Conservation (phyloP, 2,113 vertebrate genomes). For the Oplegnathus fasciatus region DNA sequence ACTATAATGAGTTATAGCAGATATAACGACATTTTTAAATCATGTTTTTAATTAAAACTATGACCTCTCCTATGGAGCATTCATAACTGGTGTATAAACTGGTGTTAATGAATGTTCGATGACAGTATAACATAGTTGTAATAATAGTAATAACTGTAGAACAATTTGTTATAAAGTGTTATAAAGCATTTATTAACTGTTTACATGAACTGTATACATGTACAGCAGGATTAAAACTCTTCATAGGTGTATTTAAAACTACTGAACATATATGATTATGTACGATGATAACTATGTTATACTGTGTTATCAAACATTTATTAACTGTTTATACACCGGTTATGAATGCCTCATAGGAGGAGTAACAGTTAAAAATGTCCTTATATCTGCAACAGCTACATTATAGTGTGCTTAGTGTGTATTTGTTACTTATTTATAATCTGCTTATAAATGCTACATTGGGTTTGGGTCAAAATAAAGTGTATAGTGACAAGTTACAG, state of each 20-base stretch:
- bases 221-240: not conserved
- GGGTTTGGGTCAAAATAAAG: not conserved
- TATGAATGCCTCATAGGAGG: not conserved
- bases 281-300: not conserved
- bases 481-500: not conserved
- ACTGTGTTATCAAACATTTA: not conserved
- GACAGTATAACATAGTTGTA: not conserved
- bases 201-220: constrained; percentile 11
- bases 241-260: not conserved
- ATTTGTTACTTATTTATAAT: constrained; percentile 7
- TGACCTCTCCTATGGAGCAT: not conserved
- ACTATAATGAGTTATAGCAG: constrained; percentile 16
- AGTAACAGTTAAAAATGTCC: not conserved
- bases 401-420: not conserved
- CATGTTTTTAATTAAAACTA: not conserved
- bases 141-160: not conserved
- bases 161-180: not conserved
- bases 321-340: not conserved
- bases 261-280: not conserved
- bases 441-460: constrained; percentile 1
- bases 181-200: not conserved
- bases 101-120: constrained; percentile 5
- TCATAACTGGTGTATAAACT: not conserved
- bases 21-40: not conserved
- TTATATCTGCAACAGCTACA: constrained; percentile 15